Evolutionary conservation across 2,797 vertebrate species (phyloP), one percentile per base, ranked within the genome.

Genomic region (Balearica regulorum): DNA sequence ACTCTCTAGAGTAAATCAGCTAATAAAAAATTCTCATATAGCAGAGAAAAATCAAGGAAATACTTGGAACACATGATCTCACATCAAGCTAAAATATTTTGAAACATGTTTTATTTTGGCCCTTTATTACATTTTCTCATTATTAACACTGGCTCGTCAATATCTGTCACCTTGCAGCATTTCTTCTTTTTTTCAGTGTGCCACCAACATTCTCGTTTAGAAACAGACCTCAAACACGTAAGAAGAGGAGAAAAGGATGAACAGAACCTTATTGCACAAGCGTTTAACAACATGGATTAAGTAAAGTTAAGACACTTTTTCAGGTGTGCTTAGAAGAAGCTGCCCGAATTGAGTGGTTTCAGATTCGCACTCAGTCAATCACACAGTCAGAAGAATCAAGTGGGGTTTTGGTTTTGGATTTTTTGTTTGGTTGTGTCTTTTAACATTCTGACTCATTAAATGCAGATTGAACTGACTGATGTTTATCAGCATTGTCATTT

Each of bases 151-250:
- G 22, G n/a, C 35, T 65, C 54, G 71, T 76, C n/a, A 44, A 17
- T 17, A 58, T 5, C 44, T 10, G 37, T 14, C 89, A 49, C 62
- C 17, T 46, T 20, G 33, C 21, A 61, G 41, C 35, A 17, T 19
- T 37, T 43, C 13, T 4, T 28, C n/a, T n/a, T 65, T 41, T 33
- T 21, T 11, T 6, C 37, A 33, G 60, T 7, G n/a, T 10, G 4
- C 31, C 49, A 69, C 29, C 26, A 15, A 13, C 2, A 10, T 5
- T 33, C 55, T 41, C n/a, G 39, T 43, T 43, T 35, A 35, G 3
- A 10, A 57, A n/a, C 22, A 9, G 49, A 53, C n/a, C 46, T 65
- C 87, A 41, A 2, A n/a, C 11, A 2, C 0, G 9, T 2, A 24
- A 33, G 51, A 49, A 16, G 37, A 64, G 54, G 41, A 83, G 35